Conservation (phyloP, 2,113 vertebrate genomes). For the Pseudorhombus dupliciocellatus region DNA sequence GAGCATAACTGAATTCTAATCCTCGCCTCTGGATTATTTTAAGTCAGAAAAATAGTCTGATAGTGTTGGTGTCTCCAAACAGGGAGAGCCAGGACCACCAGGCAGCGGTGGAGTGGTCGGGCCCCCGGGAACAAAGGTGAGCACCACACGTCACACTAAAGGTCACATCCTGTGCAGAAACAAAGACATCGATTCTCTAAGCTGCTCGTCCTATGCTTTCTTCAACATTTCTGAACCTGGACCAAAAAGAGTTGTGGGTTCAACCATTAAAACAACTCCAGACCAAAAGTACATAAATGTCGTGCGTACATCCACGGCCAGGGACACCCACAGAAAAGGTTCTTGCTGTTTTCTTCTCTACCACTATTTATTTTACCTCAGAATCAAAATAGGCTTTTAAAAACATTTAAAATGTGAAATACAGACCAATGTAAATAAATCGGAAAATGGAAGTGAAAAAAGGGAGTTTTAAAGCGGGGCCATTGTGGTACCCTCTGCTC, state of each 20-base stretch:
- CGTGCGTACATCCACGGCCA: neutral
- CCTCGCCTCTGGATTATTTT: slow-evolving; percentile 1
- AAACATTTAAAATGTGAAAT: no score
- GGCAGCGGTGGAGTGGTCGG: slow-evolving; percentile 62
- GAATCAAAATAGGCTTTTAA: no score
- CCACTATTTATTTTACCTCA: neutral
- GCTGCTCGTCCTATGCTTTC: neutral
- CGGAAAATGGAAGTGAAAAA: no score
- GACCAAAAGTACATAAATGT: neutral
- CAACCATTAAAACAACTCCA: neutral
- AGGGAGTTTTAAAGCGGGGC: neutral
- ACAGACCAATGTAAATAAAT: no score
- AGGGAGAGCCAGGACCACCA: slow-evolving; percentile 71
- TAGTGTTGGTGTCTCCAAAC: slow-evolving; percentile 44
- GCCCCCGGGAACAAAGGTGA: slow-evolving; percentile 68
- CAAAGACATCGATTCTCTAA: neutral
- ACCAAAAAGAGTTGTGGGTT: no score
- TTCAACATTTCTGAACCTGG: neutral
- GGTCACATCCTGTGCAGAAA: neutral
- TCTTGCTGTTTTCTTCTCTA: neutral
- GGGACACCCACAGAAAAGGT: neutral
- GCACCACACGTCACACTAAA: neutral
- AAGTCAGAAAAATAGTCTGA: slow-evolving; percentile 9
- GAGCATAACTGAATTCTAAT: neutral
- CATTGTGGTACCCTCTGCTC: neutral